Base-by-base conservation (phyloP, 1,140 invertebrate genomes). In the Zaprionus gabonicus region DNA sequence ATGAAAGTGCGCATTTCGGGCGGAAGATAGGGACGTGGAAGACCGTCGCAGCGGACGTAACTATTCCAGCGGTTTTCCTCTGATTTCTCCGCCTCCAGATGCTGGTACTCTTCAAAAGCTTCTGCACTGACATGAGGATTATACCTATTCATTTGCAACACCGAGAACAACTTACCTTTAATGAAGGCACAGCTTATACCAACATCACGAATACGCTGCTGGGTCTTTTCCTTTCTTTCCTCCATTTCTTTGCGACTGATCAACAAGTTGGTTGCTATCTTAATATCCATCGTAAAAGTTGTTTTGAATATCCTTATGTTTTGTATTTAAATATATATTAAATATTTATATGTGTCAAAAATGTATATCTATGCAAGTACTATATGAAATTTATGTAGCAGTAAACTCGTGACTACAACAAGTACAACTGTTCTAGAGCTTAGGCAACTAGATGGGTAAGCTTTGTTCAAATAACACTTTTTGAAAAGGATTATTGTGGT, bases 1-100 rank as follows among this genome's bases (percentile, higher is more conserved):
- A 91, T 53, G 73, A 88, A 90, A 1, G 69, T 70, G 6, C 91
- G 78, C 28, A 92, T 72, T 23, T 91, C 87, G 9, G 79, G 71
- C 12, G 91, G 87, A 1, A 58, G 13, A 63, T 79, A 70, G 3
- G 91, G 75, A 6, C 73, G 76, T 0, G 91, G 91, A 15, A 92
- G 15, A 0, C 84, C 87, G 68, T 83, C 76, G 9, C 91, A 92
- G 10, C 65, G 68, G 27, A 91, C 15, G 51, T 71, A 77, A 20
- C 69, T 64, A 0, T 75, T 59, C 91, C 91, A 92, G 13, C 75
- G 71, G 1, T 67, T 71, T 7, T 27, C 20, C 3, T 3, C 2
- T 1, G 49, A 49, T 7, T 78, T 53, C 0, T 55, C 28, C 6
- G 20, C 12, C 34, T 78, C 73, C 44, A 71, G 25, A 2, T 23